A percentile compares a stretch with the other conserved stretches of the same genome.
These are phyloP conservation scores for Chaunax sp. DNA, from an alignment of 2,797 vertebrate genomes.

Conservation along the genomic window DNA sequence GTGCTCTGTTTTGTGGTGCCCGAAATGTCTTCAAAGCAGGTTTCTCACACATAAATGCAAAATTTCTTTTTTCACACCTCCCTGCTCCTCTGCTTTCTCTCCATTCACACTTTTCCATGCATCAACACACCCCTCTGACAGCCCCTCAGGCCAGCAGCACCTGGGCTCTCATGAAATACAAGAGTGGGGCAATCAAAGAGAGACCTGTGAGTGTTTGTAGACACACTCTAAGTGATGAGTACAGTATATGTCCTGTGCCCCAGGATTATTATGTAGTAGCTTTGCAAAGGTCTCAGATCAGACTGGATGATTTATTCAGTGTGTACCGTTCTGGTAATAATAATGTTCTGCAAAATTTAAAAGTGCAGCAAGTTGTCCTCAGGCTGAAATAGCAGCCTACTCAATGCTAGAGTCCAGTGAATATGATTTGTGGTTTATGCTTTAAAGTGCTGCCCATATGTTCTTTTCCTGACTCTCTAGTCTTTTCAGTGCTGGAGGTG, in stretches of 20 bases:
- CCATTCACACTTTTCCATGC: conserved; percentile 51
- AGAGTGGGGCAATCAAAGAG: conserved; percentile 63
- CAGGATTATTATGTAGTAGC: conserved; percentile 43
- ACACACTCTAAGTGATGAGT: conserved; percentile 35
- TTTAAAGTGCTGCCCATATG: conserved; percentile 35
- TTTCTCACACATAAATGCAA: conserved; percentile 44
- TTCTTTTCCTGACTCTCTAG: conserved; percentile 21
- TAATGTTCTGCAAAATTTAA: conserved; percentile 50
- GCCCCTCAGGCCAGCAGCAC: conserved; percentile 69
- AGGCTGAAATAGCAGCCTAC: conserved; percentile 46
- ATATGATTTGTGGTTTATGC: conserved; percentile 57
- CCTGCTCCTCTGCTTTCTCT: conserved; percentile 36
- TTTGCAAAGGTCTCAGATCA: conserved; percentile 47
- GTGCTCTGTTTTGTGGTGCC: conserved; percentile 5
- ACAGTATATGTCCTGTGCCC: conserved; percentile 39
- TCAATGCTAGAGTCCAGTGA: conserved; percentile 49
- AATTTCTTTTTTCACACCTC: conserved; percentile 43
- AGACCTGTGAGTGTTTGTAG: conserved; percentile 48
- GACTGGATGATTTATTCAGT: conserved; percentile 52
- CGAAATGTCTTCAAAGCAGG: conserved; percentile 32
- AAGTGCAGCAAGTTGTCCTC: conserved; percentile 32
- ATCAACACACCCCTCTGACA: conserved; percentile 60
- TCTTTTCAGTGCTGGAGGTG: conserved; percentile 33
- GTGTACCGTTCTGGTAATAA: conserved; percentile 42
- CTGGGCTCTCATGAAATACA: conserved; percentile 74